phyloP scores from a whole-genome alignment of 1,140 invertebrate genomes.

The Babylonia areolata region DNA sequence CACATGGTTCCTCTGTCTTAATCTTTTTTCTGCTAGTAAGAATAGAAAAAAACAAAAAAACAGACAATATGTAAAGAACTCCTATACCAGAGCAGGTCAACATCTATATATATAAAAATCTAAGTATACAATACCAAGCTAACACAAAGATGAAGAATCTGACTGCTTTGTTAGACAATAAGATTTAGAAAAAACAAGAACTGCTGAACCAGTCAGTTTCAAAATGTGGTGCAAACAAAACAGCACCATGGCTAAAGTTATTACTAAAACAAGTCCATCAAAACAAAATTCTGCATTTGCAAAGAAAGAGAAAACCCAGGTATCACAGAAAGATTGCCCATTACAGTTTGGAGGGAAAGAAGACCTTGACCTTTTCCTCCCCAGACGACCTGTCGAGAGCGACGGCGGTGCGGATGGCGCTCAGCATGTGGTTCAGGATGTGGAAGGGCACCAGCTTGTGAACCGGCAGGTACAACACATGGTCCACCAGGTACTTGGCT shows the following conservation, averaged over 20 bases:
- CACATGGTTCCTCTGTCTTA: too few species aligned
- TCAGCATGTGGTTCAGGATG: conserved; percentile 66
- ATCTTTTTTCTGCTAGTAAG: too few species aligned
- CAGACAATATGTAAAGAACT: background rate
- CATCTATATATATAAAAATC: background rate
- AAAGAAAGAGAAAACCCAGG: background rate
- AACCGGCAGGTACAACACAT: conserved; percentile 75
- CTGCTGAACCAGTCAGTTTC: background rate
- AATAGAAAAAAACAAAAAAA: too few species aligned
- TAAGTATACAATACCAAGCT: background rate
- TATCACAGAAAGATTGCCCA: conserved; percentile 1
- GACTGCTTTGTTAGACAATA: background rate
- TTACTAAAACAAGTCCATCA: too few species aligned
- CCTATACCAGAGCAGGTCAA: background rate
- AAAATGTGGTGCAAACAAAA: background rate
- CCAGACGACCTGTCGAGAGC: conserved; percentile 17
- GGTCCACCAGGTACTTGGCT: conserved; percentile 74
- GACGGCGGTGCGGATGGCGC: conserved; percentile 42
- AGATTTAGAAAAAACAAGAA: background rate
- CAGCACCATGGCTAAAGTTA: background rate
- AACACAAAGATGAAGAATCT: background rate
- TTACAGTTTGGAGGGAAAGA: conserved; percentile 29
- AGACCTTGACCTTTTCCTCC: conserved; percentile 2
- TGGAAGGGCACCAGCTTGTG: conserved; percentile 73
- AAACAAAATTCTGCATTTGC: too few species aligned